Base-by-base conservation (phyloP, 2,113 vertebrate species). In the Pheucticus melanocephalus region DNA sequence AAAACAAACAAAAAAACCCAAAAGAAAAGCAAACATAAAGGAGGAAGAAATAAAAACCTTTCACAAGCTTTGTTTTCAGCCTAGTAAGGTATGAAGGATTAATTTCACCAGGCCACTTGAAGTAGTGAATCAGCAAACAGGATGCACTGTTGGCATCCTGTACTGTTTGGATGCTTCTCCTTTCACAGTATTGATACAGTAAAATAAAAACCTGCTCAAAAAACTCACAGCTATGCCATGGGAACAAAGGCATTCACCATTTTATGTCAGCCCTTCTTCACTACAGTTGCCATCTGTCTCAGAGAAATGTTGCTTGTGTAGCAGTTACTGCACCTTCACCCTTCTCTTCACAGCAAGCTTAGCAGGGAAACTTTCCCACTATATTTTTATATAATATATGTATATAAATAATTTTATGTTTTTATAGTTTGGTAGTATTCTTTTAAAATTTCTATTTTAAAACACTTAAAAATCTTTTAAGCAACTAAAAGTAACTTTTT, bases 161-260 rank as follows among this genome's bases (percentile, higher is more conserved):
- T 28, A 33, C 42, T 56, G 88, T 70, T 15, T 15, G 77, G 88
- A 94, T 88, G 95, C 93, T 96, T 82, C 87, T 96, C 91, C 33
- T 2, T 97, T 98, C 98, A 98, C 98, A 98, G 98, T 98, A 98
- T 97, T 42, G 17, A 81, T 81, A 90, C 57, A 97, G 94, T 82
- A 90, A 96, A 97, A 70, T 57, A 83, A 73, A 92, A 95, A 93
- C 71, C 92, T 88, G 83, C 72, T 84, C 63, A 57, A 65, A 72
- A 92, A 95, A 88, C 79, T 91, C 94, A 64, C 18, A 76, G 92
- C 82, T 84, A 69, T 45, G 91, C 77, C 92, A 85, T 7, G 51
- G 6, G 14, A 78, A 78, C 39, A 39, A 77, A 48, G 76, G 96
- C 65, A 83, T 90, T 90, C 84, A 65, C 51, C 50, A 71, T 66